phyloP scores from a whole-genome alignment of 2,888 invertebrate species.

The Geophilus truncorum region DNA sequence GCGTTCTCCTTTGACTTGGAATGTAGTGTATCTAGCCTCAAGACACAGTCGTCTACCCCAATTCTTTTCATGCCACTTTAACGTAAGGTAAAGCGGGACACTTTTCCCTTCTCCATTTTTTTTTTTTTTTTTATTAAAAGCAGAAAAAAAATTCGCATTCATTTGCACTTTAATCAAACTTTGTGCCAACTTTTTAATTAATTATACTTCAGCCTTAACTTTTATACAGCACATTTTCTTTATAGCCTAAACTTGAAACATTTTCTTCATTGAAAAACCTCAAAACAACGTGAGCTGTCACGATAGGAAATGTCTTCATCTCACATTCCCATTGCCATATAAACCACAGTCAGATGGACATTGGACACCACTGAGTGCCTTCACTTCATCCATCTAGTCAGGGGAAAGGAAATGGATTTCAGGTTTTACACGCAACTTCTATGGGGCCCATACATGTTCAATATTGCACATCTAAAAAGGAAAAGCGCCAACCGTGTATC shows the following conservation, averaged over 20 bases:
- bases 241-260: background rate
- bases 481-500: background rate
- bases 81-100: background rate
- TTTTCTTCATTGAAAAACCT: background rate
- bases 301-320: slow-evolving; percentile 20
- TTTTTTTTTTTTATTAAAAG: background rate
- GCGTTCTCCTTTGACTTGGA: slow-evolving; percentile 27
- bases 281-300: slow-evolving; percentile 17
- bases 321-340: background rate
- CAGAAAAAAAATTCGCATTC: background rate
- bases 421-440: slow-evolving; percentile 17
- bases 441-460: background rate
- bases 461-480: slow-evolving; percentile 1
- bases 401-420: slow-evolving; percentile 16
- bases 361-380: slow-evolving; percentile 27
- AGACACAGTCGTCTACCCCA: slow-evolving; percentile 10
- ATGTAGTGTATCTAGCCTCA: slow-evolving; percentile 18
- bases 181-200: background rate
- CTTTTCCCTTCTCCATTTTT: background rate
- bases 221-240: background rate
- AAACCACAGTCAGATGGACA: slow-evolving; percentile 27
- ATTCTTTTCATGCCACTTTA: slow-evolving; percentile 7
- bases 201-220: background rate
- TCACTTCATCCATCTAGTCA: slow-evolving; percentile 24
- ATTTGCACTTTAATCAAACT: slow-evolving; percentile 16